phyloP scores from a whole-genome alignment of 2,797 vertebrate genomes.

The Cossypha niveicapilla region DNA sequence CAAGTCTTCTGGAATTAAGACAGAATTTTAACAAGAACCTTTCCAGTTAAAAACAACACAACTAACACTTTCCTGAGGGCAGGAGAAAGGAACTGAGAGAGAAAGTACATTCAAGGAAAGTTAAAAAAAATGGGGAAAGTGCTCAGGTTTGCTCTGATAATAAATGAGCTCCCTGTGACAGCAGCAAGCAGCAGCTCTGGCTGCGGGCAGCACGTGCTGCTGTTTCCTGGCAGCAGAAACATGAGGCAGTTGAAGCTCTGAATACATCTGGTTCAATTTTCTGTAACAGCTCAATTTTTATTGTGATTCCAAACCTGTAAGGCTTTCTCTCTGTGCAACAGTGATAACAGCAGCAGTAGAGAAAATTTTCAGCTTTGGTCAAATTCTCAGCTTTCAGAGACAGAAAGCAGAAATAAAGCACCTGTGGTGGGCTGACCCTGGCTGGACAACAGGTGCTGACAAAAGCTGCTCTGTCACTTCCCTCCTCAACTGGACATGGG shows the following conservation, averaged over 20 bases:
- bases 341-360: background rate
- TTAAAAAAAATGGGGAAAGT: background rate
- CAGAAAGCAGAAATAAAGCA: background rate
- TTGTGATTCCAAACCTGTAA: background rate
- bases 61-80: background rate
- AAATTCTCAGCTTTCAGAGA: background rate
- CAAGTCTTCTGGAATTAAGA: background rate
- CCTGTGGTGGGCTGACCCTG: background rate
- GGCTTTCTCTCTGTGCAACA: background rate
- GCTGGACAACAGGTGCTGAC: background rate
- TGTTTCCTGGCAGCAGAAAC: background rate
- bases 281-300: background rate
- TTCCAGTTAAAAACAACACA: background rate
- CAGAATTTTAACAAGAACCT: background rate
- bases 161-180: background rate
- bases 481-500: background rate
- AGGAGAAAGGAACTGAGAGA: background rate
- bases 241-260: background rate
- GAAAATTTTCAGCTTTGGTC: background rate
- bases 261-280: background rate
- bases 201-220: background rate
- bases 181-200: background rate
- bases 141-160: background rate
- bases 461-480: background rate
- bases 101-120: background rate